phyloP scores from a whole-genome alignment of 2,888 invertebrate species.

The Quadroppia sp. region DNA sequence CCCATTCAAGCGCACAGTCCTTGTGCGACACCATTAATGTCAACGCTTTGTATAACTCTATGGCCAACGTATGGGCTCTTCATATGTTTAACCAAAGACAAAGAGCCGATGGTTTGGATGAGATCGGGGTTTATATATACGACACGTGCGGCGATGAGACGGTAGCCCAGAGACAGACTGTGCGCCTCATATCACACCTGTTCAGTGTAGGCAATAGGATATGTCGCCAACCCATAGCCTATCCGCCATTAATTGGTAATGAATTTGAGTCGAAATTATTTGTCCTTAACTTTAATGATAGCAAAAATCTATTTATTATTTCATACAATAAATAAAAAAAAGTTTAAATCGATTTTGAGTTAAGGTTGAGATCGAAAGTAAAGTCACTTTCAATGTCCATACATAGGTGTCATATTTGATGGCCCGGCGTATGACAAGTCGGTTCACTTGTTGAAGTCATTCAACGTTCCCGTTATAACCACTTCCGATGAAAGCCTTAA shows the following conservation, averaged over 20 bases:
- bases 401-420: slow-evolving; percentile 38
- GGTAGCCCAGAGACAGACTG: slow-evolving; percentile 46
- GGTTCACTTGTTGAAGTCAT: slow-evolving; percentile 32
- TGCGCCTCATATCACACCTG: slow-evolving; percentile 45
- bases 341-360: no score
- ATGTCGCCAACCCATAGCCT: background rate
- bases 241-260: slow-evolving; percentile 15
- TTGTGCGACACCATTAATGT: slow-evolving; percentile 31
- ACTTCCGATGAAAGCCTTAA: slow-evolving; percentile 26
- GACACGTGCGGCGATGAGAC: slow-evolving; percentile 46
- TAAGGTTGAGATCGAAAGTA: no score
- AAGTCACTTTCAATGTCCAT: background rate
- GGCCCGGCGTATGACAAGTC: slow-evolving; percentile 24
- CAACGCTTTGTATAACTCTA: slow-evolving; percentile 42
- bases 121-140: slow-evolving; percentile 46
- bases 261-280: no score
- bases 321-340: no score
- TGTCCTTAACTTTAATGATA: no score
- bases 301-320: no score
- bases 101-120: slow-evolving; percentile 4
- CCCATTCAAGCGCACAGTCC: slow-evolving; percentile 4
- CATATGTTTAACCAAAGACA: slow-evolving; percentile 46
- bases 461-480: slow-evolving; percentile 40
- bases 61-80: slow-evolving; percentile 47
- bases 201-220: slow-evolving; percentile 34